Conservation (phyloP, 1,140 invertebrate species). For the Cheumatopsyche charites region DNA sequence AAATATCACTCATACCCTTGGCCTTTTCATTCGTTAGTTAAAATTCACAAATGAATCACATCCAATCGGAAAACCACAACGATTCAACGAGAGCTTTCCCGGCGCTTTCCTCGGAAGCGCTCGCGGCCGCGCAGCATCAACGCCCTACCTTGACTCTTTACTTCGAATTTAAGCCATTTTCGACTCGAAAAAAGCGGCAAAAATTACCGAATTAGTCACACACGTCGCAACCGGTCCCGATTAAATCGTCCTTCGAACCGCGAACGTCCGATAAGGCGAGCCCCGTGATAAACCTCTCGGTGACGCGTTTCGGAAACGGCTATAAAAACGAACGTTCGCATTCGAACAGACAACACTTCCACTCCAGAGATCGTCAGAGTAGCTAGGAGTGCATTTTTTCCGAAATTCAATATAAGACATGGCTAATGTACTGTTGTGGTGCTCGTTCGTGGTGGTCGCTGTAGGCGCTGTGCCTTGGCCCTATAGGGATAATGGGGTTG, state of each 20-base stretch:
- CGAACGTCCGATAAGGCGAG: constrained; percentile 20
- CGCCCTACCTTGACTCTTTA: too few relatives aligned
- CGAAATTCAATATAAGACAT: constrained; percentile 7
- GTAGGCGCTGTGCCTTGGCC: constrained; percentile 16
- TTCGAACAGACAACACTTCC: constrained; percentile 24
- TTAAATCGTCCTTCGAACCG: constrained; percentile 24
- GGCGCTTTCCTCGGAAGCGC: too few relatives aligned
- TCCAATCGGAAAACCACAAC: too few relatives aligned
- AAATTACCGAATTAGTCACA: neutral
- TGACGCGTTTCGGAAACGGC: constrained; percentile 16
- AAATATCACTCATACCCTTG: too few relatives aligned
- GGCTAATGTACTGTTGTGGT: constrained; percentile 19
- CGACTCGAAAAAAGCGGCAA: too few relatives aligned
- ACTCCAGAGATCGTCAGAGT: constrained; percentile 13
- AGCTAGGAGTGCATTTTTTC: neutral
- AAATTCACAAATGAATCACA: too few relatives aligned
- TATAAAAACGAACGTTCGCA: constrained; percentile 39
- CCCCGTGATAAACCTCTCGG: neutral
- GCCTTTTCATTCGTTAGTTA: too few relatives aligned
- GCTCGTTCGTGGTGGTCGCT: neutral
- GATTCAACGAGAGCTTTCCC: too few relatives aligned
- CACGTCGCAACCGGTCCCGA: neutral
- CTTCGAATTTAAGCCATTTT: too few relatives aligned
- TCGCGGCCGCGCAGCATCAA: too few relatives aligned
- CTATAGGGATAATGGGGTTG: constrained; percentile 44